phyloP scores from a whole-genome alignment of 1,140 invertebrate species.

The Pinna nobilis region DNA sequence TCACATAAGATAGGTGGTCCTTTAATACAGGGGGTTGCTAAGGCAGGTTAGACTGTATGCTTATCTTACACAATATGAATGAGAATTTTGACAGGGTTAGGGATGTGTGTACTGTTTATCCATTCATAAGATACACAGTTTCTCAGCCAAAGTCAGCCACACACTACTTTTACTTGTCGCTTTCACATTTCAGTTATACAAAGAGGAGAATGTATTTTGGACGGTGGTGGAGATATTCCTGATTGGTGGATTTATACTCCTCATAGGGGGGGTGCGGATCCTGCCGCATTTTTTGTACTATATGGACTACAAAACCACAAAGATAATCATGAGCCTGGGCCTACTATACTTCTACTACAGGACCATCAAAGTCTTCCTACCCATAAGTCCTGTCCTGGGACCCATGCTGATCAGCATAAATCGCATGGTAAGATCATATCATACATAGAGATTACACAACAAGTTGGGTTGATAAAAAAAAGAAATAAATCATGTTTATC shows the following conservation, averaged over 20 bases:
- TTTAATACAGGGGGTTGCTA: too few relatives aligned
- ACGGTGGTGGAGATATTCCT: conserved; percentile 54
- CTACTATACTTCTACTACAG: conserved; percentile 75
- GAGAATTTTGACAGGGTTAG: too few relatives aligned
- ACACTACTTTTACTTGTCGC: too few relatives aligned
- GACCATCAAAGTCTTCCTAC: conserved; percentile 70
- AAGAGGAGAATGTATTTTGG: conserved; percentile 50
- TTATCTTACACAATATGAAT: too few relatives aligned
- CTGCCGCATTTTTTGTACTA: conserved; percentile 44
- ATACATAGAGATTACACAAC: too few relatives aligned
- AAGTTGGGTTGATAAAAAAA: too few relatives aligned
- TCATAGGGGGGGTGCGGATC: conserved; percentile 52
- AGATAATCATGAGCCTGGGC: conserved; percentile 59
- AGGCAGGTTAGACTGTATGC: too few relatives aligned
- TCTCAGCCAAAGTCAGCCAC: too few relatives aligned
- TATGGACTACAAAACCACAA: conserved; percentile 56
- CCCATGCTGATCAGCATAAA: conserved; percentile 73
- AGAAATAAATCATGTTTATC: too few relatives aligned
- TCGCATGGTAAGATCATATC: conserved; percentile 73
- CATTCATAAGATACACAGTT: too few relatives aligned
- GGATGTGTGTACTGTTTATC: too few relatives aligned
- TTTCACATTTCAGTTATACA: conserved; percentile 47
- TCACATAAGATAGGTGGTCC: too few relatives aligned
- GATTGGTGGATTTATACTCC: conserved; percentile 46
- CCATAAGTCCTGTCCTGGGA: conserved; percentile 74